Conservation (phyloP, 1,140 invertebrate genomes). For the Apis florea region DNA sequence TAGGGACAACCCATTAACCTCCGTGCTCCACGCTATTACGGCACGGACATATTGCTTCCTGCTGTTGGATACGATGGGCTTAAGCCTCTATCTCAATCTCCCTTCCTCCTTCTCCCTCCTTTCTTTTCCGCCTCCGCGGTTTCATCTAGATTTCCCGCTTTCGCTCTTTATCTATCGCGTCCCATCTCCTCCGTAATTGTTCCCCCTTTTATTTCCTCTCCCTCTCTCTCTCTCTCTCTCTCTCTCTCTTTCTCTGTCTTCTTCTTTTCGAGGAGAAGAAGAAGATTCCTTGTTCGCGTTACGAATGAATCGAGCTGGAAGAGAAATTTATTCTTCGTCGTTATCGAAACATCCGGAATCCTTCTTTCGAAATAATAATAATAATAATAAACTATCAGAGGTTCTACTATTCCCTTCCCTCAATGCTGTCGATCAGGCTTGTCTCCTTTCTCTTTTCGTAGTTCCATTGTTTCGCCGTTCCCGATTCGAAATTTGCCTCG, state of each 20-base stretch:
- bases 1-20: constrained; percentile 63
- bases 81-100: constrained; percentile 45
- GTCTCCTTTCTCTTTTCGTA: too few relatives aligned
- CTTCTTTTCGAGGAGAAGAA: neutral
- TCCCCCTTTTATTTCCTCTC: neutral
- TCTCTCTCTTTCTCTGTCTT: neutral
- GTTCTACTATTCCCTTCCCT: too few relatives aligned
- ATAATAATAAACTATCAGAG: too few relatives aligned
- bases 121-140: neutral
- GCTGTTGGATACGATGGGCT: constrained; percentile 47
- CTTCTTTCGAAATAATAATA: constrained; percentile 8
- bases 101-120: neutral
- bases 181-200: neutral
- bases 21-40: constrained; percentile 57
- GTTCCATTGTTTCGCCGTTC: neutral
- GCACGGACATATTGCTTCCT: constrained; percentile 61
- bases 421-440: too few relatives aligned
- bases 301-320: neutral
- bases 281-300: neutral
- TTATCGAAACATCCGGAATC: constrained; percentile 12
- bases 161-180: neutral
- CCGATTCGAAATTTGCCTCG: too few relatives aligned
- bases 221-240: neutral
- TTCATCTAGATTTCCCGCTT: neutral
- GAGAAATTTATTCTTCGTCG: neutral